phyloP scores from a whole-genome alignment of 2,888 invertebrate species.

The Drosophila incognita region DNA sequence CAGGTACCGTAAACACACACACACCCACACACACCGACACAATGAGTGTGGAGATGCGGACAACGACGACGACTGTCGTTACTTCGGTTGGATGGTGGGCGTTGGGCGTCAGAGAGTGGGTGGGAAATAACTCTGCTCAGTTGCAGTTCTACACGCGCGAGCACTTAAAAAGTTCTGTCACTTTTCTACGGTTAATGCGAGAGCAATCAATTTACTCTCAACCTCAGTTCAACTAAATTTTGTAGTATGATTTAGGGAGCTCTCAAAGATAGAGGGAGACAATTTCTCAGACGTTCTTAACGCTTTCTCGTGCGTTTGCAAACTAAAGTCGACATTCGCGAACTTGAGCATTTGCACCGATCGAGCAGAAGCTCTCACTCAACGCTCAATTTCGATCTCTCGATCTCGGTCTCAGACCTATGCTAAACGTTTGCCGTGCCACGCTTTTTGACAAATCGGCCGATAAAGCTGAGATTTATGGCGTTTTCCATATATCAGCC shows the following conservation, averaged over 20 bases:
- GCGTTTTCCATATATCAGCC: conserved; percentile 27
- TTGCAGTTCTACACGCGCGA: conserved; percentile 35
- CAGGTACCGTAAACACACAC: conserved; percentile 60
- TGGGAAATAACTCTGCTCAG: conserved; percentile 20
- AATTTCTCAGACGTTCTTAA: conserved; percentile 28
- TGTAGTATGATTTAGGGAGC: conserved; percentile 14
- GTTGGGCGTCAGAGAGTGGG: conserved; percentile 33
- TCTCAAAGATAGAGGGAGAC: background rate
- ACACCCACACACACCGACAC: background rate
- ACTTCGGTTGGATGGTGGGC: conserved; percentile 50
- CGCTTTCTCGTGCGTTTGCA: conserved; percentile 40
- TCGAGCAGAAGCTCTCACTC: conserved; percentile 19
- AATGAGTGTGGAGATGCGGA: conserved; percentile 14
- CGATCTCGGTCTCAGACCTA: conserved; percentile 33
- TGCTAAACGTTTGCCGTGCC: conserved; percentile 47
- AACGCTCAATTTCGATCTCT: conserved; percentile 23
- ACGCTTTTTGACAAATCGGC: conserved; percentile 79
- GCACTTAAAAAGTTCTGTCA: conserved; percentile 47
- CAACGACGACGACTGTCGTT: conserved; percentile 46
- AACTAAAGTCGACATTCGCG: conserved; percentile 51
- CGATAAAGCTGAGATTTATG: conserved; percentile 76
- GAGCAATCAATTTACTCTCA: conserved; percentile 23
- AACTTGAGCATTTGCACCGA: conserved; percentile 16
- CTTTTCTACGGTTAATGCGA: conserved; percentile 31
- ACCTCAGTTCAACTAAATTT: background rate